Evolutionary conservation across 1,140 invertebrate species (phyloP).

Genomic region (Holotrichia oblita): DNA sequence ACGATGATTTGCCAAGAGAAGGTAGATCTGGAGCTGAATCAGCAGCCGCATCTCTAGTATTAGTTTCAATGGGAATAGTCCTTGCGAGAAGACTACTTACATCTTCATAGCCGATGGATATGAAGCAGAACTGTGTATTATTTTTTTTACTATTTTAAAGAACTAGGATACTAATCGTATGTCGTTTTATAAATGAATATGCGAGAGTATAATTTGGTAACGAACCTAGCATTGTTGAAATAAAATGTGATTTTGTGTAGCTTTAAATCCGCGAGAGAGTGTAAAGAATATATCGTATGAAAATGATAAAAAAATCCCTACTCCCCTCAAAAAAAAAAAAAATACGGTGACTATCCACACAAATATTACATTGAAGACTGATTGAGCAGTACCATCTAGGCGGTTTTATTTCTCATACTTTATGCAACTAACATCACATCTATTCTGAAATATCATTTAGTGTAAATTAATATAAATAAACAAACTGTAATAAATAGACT

Average conservation of each 20-base stretch:
- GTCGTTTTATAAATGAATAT: constrained; percentile 37
- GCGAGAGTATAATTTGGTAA: background rate
- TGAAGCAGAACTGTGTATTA: constrained; percentile 32
- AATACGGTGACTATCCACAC: background rate
- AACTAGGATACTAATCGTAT: background rate
- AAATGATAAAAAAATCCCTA: constrained; percentile 17
- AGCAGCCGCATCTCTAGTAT: background rate
- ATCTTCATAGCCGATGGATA: constrained; percentile 32
- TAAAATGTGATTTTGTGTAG: constrained; percentile 26
- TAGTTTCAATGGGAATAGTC: background rate
- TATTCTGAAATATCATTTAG: too few relatives aligned
- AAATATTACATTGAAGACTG: background rate
- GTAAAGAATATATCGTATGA: background rate
- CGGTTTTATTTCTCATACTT: background rate
- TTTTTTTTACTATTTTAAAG: background rate
- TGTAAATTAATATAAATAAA: background rate
- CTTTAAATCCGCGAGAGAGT: constrained; percentile 1
- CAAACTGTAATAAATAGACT: background rate
- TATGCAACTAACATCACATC: too few relatives aligned
- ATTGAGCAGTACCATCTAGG: background rate
- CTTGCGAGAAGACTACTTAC: constrained; percentile 38
- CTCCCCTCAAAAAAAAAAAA: background rate
- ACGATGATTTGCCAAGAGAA: constrained; percentile 12
- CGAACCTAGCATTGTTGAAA: background rate
- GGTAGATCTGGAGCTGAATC: background rate